These are phyloP conservation scores for Eupithecia exiguata DNA, from an alignment of 2,888 invertebrate species.

Conservation along the genomic window DNA sequence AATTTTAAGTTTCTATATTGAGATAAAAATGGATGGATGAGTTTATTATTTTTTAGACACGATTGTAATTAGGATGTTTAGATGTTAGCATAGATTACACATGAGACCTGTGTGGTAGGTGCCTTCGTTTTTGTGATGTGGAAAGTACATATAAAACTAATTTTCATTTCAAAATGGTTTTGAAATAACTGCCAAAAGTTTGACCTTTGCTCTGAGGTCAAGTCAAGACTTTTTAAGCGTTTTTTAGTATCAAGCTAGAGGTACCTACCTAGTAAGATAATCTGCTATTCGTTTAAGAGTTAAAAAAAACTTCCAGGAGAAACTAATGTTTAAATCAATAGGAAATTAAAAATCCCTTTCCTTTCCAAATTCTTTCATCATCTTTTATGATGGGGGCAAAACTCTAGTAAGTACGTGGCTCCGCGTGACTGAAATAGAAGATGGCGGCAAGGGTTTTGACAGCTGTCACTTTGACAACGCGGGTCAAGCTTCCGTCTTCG, in stretches of 20 bases:
- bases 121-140: not conserved
- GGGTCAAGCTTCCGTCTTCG: slow-evolving; percentile 71
- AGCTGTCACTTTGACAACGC: slow-evolving; percentile 70
- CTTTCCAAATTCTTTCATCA: not conserved
- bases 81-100: slow-evolving; percentile 14
- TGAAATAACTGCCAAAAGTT: not conserved
- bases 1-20: slow-evolving; percentile 77
- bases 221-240: not conserved
- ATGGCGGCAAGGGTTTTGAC: slow-evolving; percentile 66
- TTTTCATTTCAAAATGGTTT: not conserved
- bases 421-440: slow-evolving; percentile 42
- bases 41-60: slow-evolving; percentile 29
- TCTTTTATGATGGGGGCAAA: not conserved
- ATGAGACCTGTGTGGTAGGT: slow-evolving; percentile 8
- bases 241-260: not conserved
- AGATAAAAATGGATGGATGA: slow-evolving; percentile 30
- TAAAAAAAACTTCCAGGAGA: not conserved
- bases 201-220: not conserved
- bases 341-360: not conserved
- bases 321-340: not conserved
- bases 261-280: not conserved
- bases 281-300: not conserved
- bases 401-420: slow-evolving; percentile 23
- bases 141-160: not conserved
- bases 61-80: slow-evolving; percentile 23